Base-by-base conservation (phyloP, 2,888 invertebrate genomes). In the Eilema caniola region DNA sequence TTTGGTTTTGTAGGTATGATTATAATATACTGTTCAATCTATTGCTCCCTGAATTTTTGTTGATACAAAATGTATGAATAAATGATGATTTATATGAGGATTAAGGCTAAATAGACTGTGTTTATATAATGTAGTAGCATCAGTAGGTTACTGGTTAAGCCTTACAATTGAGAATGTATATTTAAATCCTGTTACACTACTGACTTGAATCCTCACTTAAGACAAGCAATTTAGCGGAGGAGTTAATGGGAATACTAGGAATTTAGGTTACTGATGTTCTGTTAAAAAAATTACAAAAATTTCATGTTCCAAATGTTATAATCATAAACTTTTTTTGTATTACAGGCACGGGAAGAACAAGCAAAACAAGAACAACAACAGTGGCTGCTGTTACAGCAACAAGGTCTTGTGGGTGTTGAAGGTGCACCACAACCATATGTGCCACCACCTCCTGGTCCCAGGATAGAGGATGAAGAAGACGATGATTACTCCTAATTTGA, bases 301-400 rank as follows among this genome's bases (percentile, higher is more conserved):
- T n/a, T n/a, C n/a, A n/a, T n/a, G n/a, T n/a, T n/a, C 16, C 8
- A 12, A 41, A 16, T 31, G 3, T 41, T 23, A 16, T 23, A 24
- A 33, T 69, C 65, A 2, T n/a, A n/a, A 11, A 41, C 24, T 25
- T 60, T 66, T 41, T 23, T 3, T 61, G 3, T 62, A 16, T 66
- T 78, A 14, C 82, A 95, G 95, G 99, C 99, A 3, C 96, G 98
- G 76, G 98, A 98, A 89, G 98, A 98, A 90, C 98, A 99, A 93
- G 98, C 99, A 10, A 98, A 97, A 70, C 98, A 98, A 79, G 97
- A 98, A 76, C 99, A 99, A 86, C 98, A 99, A 82, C 98, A 99
- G 86, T 99, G 98, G 98, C 96, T 98, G 79, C 97, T 98, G 81
- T 94, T 99, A 84, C 99, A 98, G 77, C 95, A 95, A 73, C 95